These are phyloP conservation scores for Drosophila aff. DNA, from an alignment of 1,140 invertebrate genomes.

Conservation along the genomic window DNA sequence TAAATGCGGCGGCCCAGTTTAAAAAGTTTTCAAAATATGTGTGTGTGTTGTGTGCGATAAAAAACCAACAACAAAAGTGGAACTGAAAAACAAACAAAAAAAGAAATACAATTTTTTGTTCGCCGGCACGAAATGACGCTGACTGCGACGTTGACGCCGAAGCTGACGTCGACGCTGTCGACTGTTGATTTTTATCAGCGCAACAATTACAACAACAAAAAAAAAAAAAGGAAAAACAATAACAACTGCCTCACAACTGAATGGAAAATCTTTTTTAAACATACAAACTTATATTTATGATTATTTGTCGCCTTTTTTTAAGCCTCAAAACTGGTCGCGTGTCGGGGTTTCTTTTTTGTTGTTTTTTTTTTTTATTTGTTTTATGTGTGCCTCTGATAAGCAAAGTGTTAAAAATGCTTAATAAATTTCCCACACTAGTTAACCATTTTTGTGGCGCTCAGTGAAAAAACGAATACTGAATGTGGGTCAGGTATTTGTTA, in stretches of 20 bases:
- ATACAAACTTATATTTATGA: conserved; percentile 18
- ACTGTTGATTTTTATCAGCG: conserved; percentile 72
- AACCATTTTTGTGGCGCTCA: not conserved
- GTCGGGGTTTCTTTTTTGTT: not conserved
- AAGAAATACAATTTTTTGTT: conserved; percentile 14
- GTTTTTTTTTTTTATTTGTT: conserved; percentile 1
- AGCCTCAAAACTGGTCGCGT: conserved; percentile 13
- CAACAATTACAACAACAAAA: conserved; percentile 35
- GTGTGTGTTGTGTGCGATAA: conserved; percentile 30
- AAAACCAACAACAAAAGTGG: conserved; percentile 30
- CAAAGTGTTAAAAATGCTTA: conserved; percentile 21
- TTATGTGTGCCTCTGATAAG: conserved; percentile 22
- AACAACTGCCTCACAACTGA: conserved; percentile 40
- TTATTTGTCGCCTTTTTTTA: conserved; percentile 15
- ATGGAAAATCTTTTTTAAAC: conserved; percentile 62
- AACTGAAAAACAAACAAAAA: conserved; percentile 29
- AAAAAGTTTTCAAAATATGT: conserved; percentile 9
- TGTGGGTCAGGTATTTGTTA: conserved; percentile 10
- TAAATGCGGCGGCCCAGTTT: conserved; percentile 54
- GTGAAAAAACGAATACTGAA: conserved; percentile 3
- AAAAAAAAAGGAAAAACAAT: conserved; percentile 9
- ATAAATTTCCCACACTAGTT: conserved; percentile 19
- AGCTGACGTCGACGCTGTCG: conserved; percentile 7
- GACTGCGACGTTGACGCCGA: conserved; percentile 21
- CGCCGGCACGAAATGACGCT: conserved; percentile 27